Percentiles rank a stretch among this genome's conserved stretches.
These are phyloP conservation scores for Seriola rivoliana DNA, from an alignment of 2,113 vertebrate genomes.

Conservation along the genomic window DNA sequence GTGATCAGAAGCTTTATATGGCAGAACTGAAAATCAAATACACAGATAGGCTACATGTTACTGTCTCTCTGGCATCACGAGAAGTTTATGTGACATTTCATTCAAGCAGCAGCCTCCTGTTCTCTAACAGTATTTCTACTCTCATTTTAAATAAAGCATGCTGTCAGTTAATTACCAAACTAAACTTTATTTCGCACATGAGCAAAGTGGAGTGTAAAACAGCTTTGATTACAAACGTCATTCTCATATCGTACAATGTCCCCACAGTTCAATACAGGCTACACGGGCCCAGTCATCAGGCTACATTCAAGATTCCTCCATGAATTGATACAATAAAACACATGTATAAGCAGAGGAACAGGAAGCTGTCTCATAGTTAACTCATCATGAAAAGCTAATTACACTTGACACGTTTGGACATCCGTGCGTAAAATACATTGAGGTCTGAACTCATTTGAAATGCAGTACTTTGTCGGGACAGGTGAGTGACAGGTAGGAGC, in stretches of 20 bases:
- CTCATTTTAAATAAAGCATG: slow-evolving; percentile 8
- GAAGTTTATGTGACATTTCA: too few species aligned
- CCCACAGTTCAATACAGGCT: neutral
- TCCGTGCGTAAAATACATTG: slow-evolving; percentile 3
- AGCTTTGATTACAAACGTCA: slow-evolving; percentile 23
- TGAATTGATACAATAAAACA: neutral
- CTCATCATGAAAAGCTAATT: neutral
- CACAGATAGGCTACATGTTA: neutral
- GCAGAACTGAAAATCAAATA: neutral
- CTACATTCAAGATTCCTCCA: neutral
- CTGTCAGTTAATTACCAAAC: slow-evolving; percentile 14
- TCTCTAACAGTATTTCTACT: neutral
- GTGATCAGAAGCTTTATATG: neutral
- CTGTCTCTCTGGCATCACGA: neutral
- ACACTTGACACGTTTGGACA: neutral
- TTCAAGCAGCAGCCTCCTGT: neutral
- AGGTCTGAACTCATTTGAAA: slow-evolving; percentile 77
- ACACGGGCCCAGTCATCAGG: neutral
- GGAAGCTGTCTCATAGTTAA: neutral
- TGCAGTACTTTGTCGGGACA: slow-evolving; percentile 85
- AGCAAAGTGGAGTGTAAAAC: slow-evolving; percentile 20
- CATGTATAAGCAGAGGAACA: neutral
- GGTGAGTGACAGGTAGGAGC: slow-evolving; percentile 90
- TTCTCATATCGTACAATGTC: neutral
- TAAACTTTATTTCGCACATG: slow-evolving; percentile 53